Evolutionary conservation across 1,140 invertebrate species (phyloP).

Genomic region (Agrilus planipennis): DNA sequence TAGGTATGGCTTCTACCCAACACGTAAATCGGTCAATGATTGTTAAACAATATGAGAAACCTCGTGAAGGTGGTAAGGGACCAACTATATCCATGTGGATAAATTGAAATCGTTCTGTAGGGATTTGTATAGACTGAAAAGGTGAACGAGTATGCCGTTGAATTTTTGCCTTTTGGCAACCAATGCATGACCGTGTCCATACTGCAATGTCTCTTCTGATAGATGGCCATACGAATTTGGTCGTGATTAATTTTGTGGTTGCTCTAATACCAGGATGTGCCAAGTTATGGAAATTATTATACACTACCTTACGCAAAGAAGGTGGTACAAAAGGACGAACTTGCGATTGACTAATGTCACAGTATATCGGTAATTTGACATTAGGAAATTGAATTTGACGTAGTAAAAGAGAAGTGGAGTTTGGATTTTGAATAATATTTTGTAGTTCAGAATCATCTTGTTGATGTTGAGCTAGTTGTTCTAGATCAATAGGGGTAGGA

Average conservation of each 20-base stretch:
- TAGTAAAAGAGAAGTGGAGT: neutral
- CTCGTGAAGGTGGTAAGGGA: conserved; percentile 29
- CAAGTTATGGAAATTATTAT: conserved; percentile 11
- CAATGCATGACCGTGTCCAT: conserved; percentile 21
- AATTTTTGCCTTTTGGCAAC: conserved; percentile 26
- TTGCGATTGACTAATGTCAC: neutral
- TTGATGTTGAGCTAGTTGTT: conserved; percentile 23
- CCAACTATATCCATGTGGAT: conserved; percentile 39
- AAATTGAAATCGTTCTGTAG: conserved; percentile 18
- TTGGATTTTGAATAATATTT: conserved; percentile 4
- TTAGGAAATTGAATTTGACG: too few relatives aligned
- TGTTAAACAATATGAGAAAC: conserved; percentile 32
- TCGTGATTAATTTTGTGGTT: conserved; percentile 26
- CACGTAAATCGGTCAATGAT: conserved; percentile 34
- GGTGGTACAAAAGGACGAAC: conserved; percentile 19
- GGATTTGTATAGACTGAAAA: conserved; percentile 13
- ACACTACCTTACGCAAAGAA: conserved; percentile 22
- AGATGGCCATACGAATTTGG: conserved; percentile 35
- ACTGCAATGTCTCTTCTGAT: conserved; percentile 25
- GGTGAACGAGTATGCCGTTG: conserved; percentile 18
- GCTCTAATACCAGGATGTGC: conserved; percentile 25
- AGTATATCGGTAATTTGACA: neutral
- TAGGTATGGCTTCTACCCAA: conserved; percentile 33
- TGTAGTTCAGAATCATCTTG: conserved; percentile 9
- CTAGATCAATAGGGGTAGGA: too few relatives aligned